Evolutionary conservation across 2,888 invertebrate species (phyloP).

Genomic region (Eupithecia vulgata): DNA sequence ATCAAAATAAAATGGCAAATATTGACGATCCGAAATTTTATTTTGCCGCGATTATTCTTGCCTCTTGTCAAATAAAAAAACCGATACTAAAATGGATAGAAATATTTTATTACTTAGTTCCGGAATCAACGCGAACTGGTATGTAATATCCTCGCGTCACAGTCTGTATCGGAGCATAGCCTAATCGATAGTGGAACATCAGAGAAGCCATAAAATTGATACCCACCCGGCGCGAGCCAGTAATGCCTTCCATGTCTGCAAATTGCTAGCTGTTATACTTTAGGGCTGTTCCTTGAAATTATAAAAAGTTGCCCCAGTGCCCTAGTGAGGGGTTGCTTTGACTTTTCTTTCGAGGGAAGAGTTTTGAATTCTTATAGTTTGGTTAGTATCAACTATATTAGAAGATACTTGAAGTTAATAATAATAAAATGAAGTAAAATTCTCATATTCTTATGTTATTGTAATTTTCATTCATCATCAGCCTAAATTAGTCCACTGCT

Average conservation of each 20-base stretch:
- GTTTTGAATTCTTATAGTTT: too few species aligned
- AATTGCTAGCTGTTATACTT: slow-evolving; percentile 22
- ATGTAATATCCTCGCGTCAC: neutral
- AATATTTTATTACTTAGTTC: neutral
- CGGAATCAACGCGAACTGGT: neutral
- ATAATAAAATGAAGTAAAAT: too few species aligned
- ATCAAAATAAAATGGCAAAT: too few species aligned
- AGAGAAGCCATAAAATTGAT: slow-evolving; percentile 36
- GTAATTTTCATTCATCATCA: too few species aligned
- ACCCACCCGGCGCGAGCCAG: slow-evolving; percentile 17
- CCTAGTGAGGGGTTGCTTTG: neutral
- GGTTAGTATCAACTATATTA: too few species aligned
- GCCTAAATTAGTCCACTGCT: too few species aligned
- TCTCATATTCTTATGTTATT: too few species aligned
- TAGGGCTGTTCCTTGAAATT: slow-evolving; percentile 3
- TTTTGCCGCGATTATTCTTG: too few species aligned
- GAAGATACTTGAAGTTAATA: too few species aligned
- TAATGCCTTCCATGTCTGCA: slow-evolving; percentile 24
- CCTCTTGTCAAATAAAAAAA: too few species aligned
- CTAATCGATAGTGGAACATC: slow-evolving; percentile 37
- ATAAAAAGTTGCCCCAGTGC: neutral
- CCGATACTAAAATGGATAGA: neutral
- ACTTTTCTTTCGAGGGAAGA: neutral
- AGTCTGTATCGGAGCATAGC: neutral
- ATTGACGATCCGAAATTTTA: too few species aligned